phyloP scores from a whole-genome alignment of 1,140 invertebrate genomes.

The Cepaea nemoralis region DNA sequence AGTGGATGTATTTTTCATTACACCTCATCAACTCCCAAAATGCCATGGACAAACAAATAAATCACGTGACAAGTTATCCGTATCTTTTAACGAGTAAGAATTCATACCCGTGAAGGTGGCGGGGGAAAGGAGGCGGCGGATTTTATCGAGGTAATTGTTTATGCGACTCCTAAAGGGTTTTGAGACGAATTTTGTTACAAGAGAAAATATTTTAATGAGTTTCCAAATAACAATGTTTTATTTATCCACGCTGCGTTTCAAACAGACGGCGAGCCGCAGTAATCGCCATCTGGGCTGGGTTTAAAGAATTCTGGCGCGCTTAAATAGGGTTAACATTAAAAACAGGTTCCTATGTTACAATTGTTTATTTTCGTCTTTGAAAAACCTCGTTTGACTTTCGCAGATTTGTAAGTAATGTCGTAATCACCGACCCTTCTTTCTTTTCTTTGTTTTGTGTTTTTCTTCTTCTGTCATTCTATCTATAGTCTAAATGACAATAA shows the following conservation, averaged over 20 bases:
- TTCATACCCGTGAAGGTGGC: not conserved
- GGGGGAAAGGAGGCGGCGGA: not conserved
- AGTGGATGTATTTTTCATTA: constrained; percentile 4
- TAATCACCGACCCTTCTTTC: not conserved
- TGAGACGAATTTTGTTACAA: constrained; percentile 7
- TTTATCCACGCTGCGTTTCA: not conserved
- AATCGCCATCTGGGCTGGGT: not conserved
- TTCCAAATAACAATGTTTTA: constrained; percentile 16
- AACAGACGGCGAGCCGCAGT: not conserved
- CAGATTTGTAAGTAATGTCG: not conserved
- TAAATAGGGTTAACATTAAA: not conserved
- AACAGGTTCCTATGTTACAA: not conserved
- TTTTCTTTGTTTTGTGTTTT: too few species aligned
- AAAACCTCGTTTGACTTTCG: not conserved
- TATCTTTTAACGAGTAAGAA: not conserved
- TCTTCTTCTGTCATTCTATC: too few species aligned
- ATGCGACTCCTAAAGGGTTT: constrained; percentile 2
- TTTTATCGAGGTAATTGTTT: not conserved
- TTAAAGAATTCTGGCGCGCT: not conserved
- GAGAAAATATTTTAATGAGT: constrained; percentile 19
- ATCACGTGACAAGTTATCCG: not conserved
- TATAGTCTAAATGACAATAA: too few species aligned
- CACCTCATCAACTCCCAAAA: not conserved
- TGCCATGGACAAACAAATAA: constrained; percentile 1
- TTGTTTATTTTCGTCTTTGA: not conserved